Evolutionary conservation across 2,888 invertebrate species (phyloP), one percentile per base, ranked within the genome.

Genomic region (Acrocyrtus sp.): DNA sequence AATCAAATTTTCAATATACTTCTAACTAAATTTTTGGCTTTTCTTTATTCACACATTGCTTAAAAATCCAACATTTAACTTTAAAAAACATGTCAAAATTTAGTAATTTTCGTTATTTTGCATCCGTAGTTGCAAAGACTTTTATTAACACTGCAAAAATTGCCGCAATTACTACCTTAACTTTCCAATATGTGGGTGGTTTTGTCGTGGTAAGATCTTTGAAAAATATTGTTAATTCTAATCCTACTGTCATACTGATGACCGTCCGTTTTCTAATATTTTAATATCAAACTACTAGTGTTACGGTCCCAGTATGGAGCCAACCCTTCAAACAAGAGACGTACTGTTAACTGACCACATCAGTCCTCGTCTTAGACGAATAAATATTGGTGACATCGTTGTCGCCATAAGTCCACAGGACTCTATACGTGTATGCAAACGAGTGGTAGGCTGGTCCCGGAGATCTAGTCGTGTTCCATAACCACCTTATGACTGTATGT

Each of bases 271-370:
- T 54, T 39, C 21, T 24, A 15, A 3, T 3, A 10, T 4, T 48
- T 48, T 19, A 48, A 10, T 48, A 12, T 21, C n/a, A 8, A 21
- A 2, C n/a, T 17, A n/a, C 19, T 19, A 96, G 95, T 96, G 96
- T 85, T 89, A 90, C 61, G 96, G 96, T 17, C 93, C 94, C 3
- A 96, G 96, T 0, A 96, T 96, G 96, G 92, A 95, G 84, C 96
- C 96, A 8, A 95, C 95, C 1, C 88, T 96, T 58, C 87, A 88
- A 81, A 89, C 92, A 2, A 89, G 93, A 81, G 94, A 96, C 83
- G 87, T 96, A 69, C 86, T 96, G 22, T 83, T 96, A 3, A 92
- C 94, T 0, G 95, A 96, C 84, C 91, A 93, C 78, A 86, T 95
- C 73, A 89, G 91, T 3, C 88, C 91, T 12, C 85, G 89, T 65